Conservation (phyloP, 2,888 invertebrate genomes). For the Dioctria rufipes region DNA sequence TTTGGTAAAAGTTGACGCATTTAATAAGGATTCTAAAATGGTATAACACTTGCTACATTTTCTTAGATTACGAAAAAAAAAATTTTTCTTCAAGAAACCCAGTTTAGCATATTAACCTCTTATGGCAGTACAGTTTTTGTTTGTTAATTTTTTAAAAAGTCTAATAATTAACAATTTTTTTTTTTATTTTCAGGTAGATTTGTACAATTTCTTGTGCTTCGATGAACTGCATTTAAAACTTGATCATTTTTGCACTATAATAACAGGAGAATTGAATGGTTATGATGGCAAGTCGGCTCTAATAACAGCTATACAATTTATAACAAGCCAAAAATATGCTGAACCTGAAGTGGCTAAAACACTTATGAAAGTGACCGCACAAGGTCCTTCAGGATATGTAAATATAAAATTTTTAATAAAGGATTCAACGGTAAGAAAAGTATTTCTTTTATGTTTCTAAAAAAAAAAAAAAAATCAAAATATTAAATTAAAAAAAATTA, state of each 20-base stretch:
- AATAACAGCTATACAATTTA: background rate
- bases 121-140: too few species aligned
- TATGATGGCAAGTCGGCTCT: background rate
- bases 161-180: too few species aligned
- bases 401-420: background rate
- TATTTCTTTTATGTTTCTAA: background rate
- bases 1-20: too few species aligned
- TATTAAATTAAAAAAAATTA: constrained; percentile 1
- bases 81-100: too few species aligned
- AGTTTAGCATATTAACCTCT: too few species aligned
- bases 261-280: background rate
- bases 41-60: too few species aligned
- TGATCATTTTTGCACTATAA: background rate
- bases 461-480: background rate
- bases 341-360: background rate
- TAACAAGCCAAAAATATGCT: background rate
- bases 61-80: too few species aligned
- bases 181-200: background rate
- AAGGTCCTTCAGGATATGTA: background rate
- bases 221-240: background rate
- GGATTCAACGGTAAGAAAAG: too few species aligned
- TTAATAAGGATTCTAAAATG: too few species aligned
- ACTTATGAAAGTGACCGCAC: background rate
- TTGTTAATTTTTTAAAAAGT: too few species aligned
- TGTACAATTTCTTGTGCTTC: constrained; percentile 8